Percentiles rank a stretch among this genome's conserved stretches.
phyloP scores from a whole-genome alignment of 1,140 invertebrate genomes.

The Trachymyrmex septentrionalis region DNA sequence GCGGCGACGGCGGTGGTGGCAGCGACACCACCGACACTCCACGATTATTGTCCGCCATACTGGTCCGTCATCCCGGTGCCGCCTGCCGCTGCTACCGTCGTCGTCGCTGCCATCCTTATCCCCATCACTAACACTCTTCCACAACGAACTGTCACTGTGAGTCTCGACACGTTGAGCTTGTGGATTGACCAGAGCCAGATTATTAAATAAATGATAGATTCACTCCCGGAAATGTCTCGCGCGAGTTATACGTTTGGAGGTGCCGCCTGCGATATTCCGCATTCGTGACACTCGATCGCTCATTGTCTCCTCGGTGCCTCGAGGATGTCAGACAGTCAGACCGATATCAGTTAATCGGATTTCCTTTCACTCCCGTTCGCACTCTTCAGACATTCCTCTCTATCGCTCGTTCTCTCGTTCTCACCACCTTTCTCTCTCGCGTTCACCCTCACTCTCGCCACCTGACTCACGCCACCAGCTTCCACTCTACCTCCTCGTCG shows the following conservation, averaged over 20 bases:
- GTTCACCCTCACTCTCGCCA: conserved; percentile 20
- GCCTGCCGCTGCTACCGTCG: neutral
- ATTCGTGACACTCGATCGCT: conserved; percentile 10
- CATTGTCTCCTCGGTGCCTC: neutral
- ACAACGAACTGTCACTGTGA: conserved; percentile 21
- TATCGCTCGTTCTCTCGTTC: conserved; percentile 32
- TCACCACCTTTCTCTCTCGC: neutral
- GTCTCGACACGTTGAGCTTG: conserved; percentile 18
- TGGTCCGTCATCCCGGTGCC: conserved; percentile 41
- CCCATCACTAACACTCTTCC: conserved; percentile 22
- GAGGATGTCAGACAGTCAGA: neutral
- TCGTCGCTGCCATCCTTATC: neutral
- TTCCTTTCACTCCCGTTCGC: conserved; percentile 16
- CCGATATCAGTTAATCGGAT: conserved; percentile 1
- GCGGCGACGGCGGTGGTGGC: neutral
- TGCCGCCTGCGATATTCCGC: conserved; percentile 19
- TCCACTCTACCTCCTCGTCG: conserved; percentile 32
- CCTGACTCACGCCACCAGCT: conserved; percentile 45
- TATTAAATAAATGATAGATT: neutral
- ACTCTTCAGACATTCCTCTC: conserved; percentile 39
- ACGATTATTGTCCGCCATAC: conserved; percentile 51
- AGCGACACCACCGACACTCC: conserved; percentile 55
- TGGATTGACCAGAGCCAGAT: neutral
- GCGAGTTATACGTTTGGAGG: neutral
- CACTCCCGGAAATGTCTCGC: conserved; percentile 18